Evolutionary conservation across 1,140 invertebrate genomes (phyloP).

Genomic region (Leptoteleia sp.): DNA sequence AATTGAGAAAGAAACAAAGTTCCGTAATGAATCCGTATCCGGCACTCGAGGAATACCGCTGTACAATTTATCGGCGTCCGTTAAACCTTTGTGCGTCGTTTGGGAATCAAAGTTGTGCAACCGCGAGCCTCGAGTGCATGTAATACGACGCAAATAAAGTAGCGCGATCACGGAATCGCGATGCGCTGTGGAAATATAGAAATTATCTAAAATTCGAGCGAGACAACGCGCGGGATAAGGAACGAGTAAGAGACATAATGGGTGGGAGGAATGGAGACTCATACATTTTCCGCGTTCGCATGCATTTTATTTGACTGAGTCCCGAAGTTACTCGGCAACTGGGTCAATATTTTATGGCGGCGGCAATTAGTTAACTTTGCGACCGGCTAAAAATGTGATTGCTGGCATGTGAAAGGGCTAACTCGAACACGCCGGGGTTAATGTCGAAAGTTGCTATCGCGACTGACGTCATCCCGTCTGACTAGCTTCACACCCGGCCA

Average conservation of each 20-base stretch:
- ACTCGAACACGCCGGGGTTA: conserved; percentile 62
- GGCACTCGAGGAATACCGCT: conserved; percentile 2
- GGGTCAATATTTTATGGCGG: conserved; percentile 68
- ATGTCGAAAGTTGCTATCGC: conserved; percentile 69
- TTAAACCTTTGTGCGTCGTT: conserved; percentile 22
- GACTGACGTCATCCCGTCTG: conserved; percentile 57
- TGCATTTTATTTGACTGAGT: conserved; percentile 69
- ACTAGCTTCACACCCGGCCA: conserved; percentile 32
- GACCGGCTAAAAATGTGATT: conserved; percentile 67
- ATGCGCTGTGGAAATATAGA: no score
- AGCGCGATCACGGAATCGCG: conserved; percentile 10
- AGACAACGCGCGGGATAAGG: no score
- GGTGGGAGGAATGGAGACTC: conserved; percentile 39
- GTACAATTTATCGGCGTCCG: conserved; percentile 27
- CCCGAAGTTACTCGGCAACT: conserved; percentile 64
- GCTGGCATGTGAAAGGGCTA: conserved; percentile 67
- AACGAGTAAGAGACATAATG: no score
- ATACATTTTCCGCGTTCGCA: conserved; percentile 50
- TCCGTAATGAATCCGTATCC: conserved; percentile 14
- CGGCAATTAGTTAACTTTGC: conserved; percentile 69
- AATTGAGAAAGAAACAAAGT: conserved; percentile 1
- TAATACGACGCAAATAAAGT: conserved; percentile 44
- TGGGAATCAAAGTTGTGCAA: conserved; percentile 18
- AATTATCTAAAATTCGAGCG: no score
- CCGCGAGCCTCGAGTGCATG: neutral